Conservation (phyloP, 2,797 vertebrate genomes). For the Enteromius treurensis region DNA sequence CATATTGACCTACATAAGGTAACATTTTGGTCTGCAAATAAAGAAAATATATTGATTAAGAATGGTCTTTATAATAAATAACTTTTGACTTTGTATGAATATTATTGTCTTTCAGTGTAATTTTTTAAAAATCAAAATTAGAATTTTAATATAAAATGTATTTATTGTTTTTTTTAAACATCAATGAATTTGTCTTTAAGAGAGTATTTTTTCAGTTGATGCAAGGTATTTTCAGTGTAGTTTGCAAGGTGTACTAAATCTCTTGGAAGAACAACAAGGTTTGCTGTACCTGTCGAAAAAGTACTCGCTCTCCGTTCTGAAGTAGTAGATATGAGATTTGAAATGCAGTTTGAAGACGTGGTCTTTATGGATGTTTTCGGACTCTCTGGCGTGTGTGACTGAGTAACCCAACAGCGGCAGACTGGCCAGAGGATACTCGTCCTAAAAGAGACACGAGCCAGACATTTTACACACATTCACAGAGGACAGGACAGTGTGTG, state of each 20-base stretch:
- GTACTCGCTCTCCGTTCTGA: conserved; percentile 96
- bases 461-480: conserved; percentile 68
- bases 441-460: conserved; percentile 72
- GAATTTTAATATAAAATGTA: not conserved
- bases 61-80: too few species aligned
- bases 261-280: not conserved
- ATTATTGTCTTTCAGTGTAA: too few species aligned
- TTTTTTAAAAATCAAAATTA: too few species aligned
- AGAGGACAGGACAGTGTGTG: conserved; percentile 22
- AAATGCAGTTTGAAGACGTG: conserved; percentile 98
- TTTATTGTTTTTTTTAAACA: too few species aligned
- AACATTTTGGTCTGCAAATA: too few species aligned
- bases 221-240: not conserved
- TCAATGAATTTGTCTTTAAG: too few species aligned
- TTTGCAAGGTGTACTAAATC: not conserved
- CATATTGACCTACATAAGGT: too few species aligned
- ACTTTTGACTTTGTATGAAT: too few species aligned
- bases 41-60: too few species aligned
- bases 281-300: conserved; percentile 89
- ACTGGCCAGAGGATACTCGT: conserved; percentile 96
- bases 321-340: conserved; percentile 98
- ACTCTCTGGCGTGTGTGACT: conserved; percentile 89
- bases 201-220: not conserved
- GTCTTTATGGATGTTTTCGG: conserved; percentile 98
- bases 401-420: conserved; percentile 95